Conservation (phyloP, 2,113 vertebrate species). For the Poeciliopsis retropinna region DNA sequence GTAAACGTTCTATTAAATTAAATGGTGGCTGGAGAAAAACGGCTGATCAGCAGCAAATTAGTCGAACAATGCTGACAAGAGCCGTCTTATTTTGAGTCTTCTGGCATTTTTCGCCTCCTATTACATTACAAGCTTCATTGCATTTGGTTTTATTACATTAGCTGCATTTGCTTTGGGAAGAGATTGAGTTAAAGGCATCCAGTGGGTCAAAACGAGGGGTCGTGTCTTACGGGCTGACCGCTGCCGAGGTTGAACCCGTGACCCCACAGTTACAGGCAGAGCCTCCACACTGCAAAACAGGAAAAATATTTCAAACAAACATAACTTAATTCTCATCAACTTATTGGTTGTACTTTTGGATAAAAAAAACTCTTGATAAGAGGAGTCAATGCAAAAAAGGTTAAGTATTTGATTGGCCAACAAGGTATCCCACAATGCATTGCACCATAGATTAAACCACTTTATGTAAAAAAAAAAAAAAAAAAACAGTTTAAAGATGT, state of each 20-base stretch:
- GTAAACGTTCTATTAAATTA: neutral
- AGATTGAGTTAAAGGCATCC: conserved; percentile 24
- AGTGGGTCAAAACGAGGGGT: conserved; percentile 35
- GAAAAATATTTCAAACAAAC: no score
- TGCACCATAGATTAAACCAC: no score
- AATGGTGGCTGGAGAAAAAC: no score
- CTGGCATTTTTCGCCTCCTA: conserved; percentile 28
- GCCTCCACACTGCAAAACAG: conserved; percentile 15
- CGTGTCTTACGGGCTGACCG: conserved; percentile 33
- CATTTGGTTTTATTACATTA: conserved; percentile 38
- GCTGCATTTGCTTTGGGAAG: conserved; percentile 21
- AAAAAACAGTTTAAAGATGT: no score
- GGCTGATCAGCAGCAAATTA: conserved; percentile 6
- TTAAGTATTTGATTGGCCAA: no score
- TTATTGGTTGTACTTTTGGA: no score
- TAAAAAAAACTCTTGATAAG: no score
- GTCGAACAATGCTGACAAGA: conserved; percentile 5
- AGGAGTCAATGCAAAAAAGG: no score
- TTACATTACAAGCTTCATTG: conserved; percentile 39
- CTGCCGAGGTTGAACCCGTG: conserved; percentile 33
- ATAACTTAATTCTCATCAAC: no score
- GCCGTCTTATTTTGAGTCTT: conserved; percentile 16
- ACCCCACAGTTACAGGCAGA: conserved; percentile 24
- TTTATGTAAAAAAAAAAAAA: no score
- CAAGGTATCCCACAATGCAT: no score